Evolutionary conservation across 2,888 invertebrate species (phyloP), one percentile per base, ranked within the genome.

Genomic region (Orthosia cruda): DNA sequence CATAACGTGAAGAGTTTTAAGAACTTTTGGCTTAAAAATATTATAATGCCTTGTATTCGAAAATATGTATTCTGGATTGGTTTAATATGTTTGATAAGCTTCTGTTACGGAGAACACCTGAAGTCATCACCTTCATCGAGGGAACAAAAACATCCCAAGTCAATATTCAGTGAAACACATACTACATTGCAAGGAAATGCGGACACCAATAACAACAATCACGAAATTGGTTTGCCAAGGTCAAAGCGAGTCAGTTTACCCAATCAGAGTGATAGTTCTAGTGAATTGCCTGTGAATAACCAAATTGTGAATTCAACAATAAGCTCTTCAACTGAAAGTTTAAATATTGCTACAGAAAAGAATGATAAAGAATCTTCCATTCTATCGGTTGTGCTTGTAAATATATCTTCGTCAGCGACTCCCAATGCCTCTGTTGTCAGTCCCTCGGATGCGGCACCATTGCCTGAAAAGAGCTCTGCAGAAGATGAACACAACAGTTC

Each of bases 401-500:
- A 96, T 87, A 87, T 90, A 45, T 94, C 96, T 3, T 91, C 94
- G 20, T 90, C 93, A 12, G 87, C 89, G 4, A 80, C 91, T 26
- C 91, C 93, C 1, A 96, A 96, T 88, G 91, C 90, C 54, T 95
- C 97, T 9, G 89, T 97, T 3, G 96, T 97, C 3, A 97, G 97
- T 54, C 97, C 98, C 0, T 97, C 98, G 0, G 98, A 98, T 91
- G 98, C 98, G 12, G 98, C 98, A 12, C 96, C 98, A 4, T 94
- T 99, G 58, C 99, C 99, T 0, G 98, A 98, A 87, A 98, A 98
- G 92, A 99, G 98, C 86, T 98, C 99, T 3, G 99, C 99, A 3
- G 99, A 99, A 95, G 99, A 99, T 94, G 99, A 99, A 93, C 99
- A 99, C 91, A 98, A 99, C 90, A 99, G 99, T 91, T 99, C 99